phyloP scores from a whole-genome alignment of 2,113 vertebrate species.

The Mola mola region DNA sequence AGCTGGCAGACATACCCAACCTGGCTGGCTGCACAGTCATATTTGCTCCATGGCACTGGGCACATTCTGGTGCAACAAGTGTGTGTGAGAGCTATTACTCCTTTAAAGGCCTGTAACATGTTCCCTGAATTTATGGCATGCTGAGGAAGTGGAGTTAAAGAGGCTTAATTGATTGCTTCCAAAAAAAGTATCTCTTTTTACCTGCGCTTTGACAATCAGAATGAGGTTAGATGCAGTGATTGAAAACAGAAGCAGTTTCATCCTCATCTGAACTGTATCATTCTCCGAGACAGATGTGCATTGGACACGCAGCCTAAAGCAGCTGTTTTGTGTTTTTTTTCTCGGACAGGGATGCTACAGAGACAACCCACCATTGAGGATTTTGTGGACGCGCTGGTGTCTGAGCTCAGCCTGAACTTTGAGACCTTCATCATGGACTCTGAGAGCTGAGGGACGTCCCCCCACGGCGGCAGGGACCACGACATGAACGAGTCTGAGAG shows the following conservation, averaged over 20 bases:
- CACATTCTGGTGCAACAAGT: not conserved
- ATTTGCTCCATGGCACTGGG: conserved; percentile 32
- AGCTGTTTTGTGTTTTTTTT: conserved; percentile 3
- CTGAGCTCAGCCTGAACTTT: conserved; percentile 91
- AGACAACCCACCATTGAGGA: conserved; percentile 90
- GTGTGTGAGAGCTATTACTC: too few species aligned
- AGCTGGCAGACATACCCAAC: conserved; percentile 65
- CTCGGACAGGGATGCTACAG: conserved; percentile 91
- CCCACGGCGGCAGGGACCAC: too few species aligned
- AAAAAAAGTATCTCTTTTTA: too few species aligned
- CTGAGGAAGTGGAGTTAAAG: too few species aligned
- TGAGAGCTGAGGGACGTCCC: conserved; percentile 68
- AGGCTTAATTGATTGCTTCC: too few species aligned
- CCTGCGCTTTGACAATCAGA: too few species aligned
- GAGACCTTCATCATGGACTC: conserved; percentile 94
- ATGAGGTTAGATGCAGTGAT: not conserved
- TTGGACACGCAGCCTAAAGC: conserved; percentile 1
- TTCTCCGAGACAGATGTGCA: conserved; percentile 1
- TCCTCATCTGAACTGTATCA: not conserved
- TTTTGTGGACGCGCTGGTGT: conserved; percentile 92
- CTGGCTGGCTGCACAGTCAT: conserved; percentile 6
- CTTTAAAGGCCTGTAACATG: too few species aligned
- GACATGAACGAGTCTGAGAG: too few species aligned
- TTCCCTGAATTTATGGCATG: too few species aligned
- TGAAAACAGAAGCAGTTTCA: conserved; percentile 7